Evolutionary conservation across 2,888 invertebrate genomes (phyloP), one percentile per base, ranked within the genome.

Genomic region (Pimpla rufipes): DNA sequence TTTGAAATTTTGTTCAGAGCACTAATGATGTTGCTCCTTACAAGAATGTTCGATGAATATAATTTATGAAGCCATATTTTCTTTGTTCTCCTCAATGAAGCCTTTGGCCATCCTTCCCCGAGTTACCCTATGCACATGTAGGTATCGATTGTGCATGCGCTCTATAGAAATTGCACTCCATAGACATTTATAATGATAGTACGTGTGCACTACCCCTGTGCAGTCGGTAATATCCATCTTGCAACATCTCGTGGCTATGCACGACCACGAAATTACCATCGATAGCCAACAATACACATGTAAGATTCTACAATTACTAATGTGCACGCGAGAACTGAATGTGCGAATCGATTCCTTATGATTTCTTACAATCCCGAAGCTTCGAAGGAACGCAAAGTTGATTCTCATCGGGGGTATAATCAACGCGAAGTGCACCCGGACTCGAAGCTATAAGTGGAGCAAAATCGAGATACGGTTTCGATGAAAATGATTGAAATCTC

Each of bases 191-290:
- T 87, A 87, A 86, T 89, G 83, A 89, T 83, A 85, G 83, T 37
- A 57, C 68, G 10, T 79, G 73, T 70, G 42, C 70, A 79, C 81
- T 83, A 85, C 70, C 80, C 59, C 68, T 23, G 77, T 68, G 68
- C 68, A 86, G 66, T 62, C 59, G 37, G 81, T 84, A 87, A 86
- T 83, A 74, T 78, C 83, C 64, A 80, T 75, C 76, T 88, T 88
- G 71, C 87, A 77, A 87, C 86, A 84, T 85, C 64, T 70, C 73
- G 57, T 8, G 57, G 55, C 84, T 68, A 57, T 64, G 71, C 42
- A 35, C 40, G 68, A 75, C 29, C 52, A 10, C 55, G 64, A 45
- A 70, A 75, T 70, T 75, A 64, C 62, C 21, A 62, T 73, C 16
- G 55, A 73, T 57, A 66, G 21, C 47, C 66, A 55, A 76, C 64